Conservation (phyloP, 2,797 vertebrate species). For the Caiman crocodilus region DNA sequence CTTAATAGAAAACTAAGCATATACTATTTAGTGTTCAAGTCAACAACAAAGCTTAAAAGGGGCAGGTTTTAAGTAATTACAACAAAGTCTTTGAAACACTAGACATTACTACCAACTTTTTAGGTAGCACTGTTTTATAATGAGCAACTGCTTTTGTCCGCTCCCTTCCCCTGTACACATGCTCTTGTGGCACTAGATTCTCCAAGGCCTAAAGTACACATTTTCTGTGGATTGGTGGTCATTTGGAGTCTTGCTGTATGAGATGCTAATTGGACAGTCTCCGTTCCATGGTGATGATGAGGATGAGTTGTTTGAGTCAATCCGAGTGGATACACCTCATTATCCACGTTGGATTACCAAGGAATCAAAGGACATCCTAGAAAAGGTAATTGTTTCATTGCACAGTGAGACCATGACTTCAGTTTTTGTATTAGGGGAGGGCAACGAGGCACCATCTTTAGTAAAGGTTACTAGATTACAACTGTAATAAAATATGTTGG, state of each 20-base stretch:
- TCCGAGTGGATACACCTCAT: constrained; percentile 91
- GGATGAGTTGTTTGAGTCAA: constrained; percentile 96
- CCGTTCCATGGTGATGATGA: constrained; percentile 98
- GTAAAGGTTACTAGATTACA: not conserved
- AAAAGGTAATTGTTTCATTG: constrained; percentile 83
- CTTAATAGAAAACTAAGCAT: not conserved
- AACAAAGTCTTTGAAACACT: too few relatives aligned
- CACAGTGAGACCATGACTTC: accelerated
- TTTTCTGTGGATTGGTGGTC: constrained; percentile 99
- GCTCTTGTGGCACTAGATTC: constrained; percentile 82
- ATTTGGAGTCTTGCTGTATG: constrained; percentile 96
- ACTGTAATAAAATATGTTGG: not conserved
- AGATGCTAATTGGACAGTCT: constrained; percentile 99
- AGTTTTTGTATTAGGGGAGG: not conserved
- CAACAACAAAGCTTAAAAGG: not conserved
- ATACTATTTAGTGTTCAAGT: not conserved
- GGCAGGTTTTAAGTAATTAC: not conserved
- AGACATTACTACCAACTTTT: too few relatives aligned
- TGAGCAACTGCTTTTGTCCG: accelerated
- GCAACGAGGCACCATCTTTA: not conserved
- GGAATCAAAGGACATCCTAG: constrained; percentile 92
- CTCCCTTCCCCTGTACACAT: not conserved
- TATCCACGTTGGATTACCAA: constrained; percentile 96
- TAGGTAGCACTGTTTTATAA: not conserved
- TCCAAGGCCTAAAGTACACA: constrained; percentile 92